Conservation (phyloP, 2,113 vertebrate genomes). For the Sorex araneus region DNA sequence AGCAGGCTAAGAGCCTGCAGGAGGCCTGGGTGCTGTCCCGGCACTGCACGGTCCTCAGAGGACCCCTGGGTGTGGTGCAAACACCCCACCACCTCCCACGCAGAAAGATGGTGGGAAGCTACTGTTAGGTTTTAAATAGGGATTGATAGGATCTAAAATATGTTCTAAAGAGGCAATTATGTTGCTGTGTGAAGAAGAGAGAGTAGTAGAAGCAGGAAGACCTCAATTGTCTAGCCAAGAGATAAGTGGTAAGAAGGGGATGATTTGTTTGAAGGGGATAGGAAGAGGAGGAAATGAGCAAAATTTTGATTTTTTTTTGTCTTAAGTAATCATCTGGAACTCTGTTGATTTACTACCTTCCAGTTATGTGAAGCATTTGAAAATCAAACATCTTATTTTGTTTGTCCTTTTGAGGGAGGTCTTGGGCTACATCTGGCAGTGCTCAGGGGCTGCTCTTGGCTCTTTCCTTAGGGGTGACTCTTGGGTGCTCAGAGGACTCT, state of each 20-base stretch:
- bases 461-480: too few species aligned
- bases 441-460: too few species aligned
- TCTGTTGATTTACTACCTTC: background rate
- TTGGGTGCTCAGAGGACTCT: too few species aligned
- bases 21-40: too few species aligned
- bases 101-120: background rate
- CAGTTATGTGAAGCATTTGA: background rate
- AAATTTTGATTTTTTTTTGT: background rate
- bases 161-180: background rate
- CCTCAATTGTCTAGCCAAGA: too few species aligned
- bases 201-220: background rate
- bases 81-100: too few species aligned
- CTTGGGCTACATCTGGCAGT: too few species aligned
- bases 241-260: background rate
- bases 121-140: background rate
- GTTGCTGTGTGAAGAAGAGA: too few species aligned
- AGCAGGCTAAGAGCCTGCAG: too few species aligned
- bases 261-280: background rate
- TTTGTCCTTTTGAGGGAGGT: too few species aligned
- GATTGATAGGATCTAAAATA: background rate
- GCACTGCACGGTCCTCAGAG: too few species aligned
- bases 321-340: background rate
- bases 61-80: too few species aligned
- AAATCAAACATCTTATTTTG: background rate
- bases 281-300: background rate